Evolutionary conservation across 2,888 invertebrate genomes (phyloP), one percentile per base, ranked within the genome.

Genomic region (Nineta flava): DNA sequence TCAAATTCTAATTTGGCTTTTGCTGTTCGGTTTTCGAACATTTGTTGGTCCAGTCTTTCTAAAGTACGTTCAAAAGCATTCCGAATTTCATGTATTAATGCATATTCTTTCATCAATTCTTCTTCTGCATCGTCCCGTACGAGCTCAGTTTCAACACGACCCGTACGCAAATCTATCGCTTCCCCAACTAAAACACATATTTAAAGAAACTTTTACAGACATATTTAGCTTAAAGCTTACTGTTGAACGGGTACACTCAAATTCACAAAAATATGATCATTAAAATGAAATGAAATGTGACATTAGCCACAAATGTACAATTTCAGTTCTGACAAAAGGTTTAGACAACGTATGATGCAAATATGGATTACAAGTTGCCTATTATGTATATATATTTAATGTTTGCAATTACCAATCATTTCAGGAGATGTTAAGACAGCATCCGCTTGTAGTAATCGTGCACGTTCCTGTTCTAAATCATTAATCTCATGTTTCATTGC

Each of bases 1-100:
- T 93, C 92, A 60, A 79, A 83, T 67, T 94, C 93, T 51, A 93
- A 71, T 43, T 81, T 76, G 55, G 83, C 78, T 62, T 93, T 91
- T 0, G 84, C 82, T 13, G 85, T 79, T 59, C 85, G 83, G 60
- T 88, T 81, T 57, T 84, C 77, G 26, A 75, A 61, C 60, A 85
- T 69, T 65, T 87, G 86, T 35, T 73, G 70, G 55, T 84, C 79
- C 26, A 87, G 78, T 59, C 79, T 76, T 38, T 74, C 68, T 5
- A 83, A 64, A 1, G 79, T 81, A 54, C 74, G 73, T 35, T 73
- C 72, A 12, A 85, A 68, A 2, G 75, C 69, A 17, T 74, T 73
- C 53, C 78, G 70, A 9, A 86, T 78, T 63, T 85, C 84, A 1
- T 74, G 73, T 2, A 83, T 80, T 16, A 87, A 65, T 0, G 81